Evolutionary conservation across 2,888 invertebrate genomes (phyloP).

Genomic region (Trachelus iudaicus): DNA sequence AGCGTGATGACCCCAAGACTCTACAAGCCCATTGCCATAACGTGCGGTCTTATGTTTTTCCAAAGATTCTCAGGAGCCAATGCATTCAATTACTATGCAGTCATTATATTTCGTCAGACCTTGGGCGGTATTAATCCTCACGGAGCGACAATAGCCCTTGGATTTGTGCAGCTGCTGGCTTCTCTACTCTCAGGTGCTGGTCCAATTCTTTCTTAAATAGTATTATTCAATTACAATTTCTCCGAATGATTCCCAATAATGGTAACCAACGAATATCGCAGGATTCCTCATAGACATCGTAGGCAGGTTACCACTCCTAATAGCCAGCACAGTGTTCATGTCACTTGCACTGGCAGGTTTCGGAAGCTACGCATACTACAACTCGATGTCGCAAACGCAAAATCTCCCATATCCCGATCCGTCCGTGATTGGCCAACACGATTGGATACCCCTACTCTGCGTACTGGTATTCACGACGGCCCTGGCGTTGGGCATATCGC

Average conservation of each 20-base stretch:
- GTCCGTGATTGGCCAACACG: constrained; percentile 71
- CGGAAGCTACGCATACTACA: constrained; percentile 86
- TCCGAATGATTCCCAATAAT: neutral
- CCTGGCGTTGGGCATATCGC: constrained; percentile 88
- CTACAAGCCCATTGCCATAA: constrained; percentile 81
- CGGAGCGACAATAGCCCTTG: constrained; percentile 86
- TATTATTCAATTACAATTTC: neutral
- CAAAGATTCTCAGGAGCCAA: constrained; percentile 88
- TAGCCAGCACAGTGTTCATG: constrained; percentile 87
- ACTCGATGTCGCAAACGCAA: constrained; percentile 62
- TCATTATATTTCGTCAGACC: constrained; percentile 87
- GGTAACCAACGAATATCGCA: neutral
- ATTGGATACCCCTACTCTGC: constrained; percentile 86
- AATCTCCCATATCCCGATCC: constrained; percentile 46
- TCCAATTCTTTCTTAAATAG: neutral
- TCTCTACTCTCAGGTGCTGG: constrained; percentile 77
- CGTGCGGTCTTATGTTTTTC: constrained; percentile 90
- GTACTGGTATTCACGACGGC: constrained; percentile 86
- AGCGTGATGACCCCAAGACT: constrained; percentile 65
- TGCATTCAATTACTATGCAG: constrained; percentile 87
- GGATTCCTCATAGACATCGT: constrained; percentile 83
- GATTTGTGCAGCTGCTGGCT: constrained; percentile 85
- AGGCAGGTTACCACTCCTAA: constrained; percentile 84
- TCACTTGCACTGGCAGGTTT: constrained; percentile 87
- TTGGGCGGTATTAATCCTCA: constrained; percentile 85